Evolutionary conservation across 2,113 vertebrate genomes (phyloP).

Genomic region (Lutjanus erythropterus): DNA sequence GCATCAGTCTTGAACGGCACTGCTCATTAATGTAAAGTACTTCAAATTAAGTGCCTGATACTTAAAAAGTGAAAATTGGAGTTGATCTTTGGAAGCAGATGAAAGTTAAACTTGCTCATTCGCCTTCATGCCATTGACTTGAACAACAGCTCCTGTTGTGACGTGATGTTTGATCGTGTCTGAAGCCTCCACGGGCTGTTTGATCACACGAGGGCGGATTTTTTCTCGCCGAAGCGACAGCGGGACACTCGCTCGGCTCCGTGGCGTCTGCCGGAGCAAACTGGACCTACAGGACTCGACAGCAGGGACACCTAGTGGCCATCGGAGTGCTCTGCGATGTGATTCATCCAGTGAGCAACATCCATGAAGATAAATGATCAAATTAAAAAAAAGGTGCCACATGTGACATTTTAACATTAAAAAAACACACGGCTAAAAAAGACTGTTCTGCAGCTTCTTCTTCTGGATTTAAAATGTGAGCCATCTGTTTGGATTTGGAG

Average conservation of each 20-base stretch:
- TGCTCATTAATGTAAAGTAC: constrained; percentile 42
- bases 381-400: constrained; percentile 48
- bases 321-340: not conserved
- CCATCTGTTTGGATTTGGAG: not conserved
- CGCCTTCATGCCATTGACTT: constrained; percentile 49
- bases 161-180: constrained; percentile 3
- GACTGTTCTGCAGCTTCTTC: not conserved
- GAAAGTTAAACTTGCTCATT: constrained; percentile 25
- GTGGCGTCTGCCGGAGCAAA: constrained; percentile 11
- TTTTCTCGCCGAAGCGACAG: not conserved
- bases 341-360: constrained; percentile 8
- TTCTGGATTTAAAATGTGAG: not conserved
- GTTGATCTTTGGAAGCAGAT: constrained; percentile 16
- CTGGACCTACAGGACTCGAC: constrained; percentile 58
- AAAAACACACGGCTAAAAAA: not conserved
- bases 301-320: constrained; percentile 16
- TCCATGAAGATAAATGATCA: constrained; percentile 33
- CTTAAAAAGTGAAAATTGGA: constrained; percentile 24
- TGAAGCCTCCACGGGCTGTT: not conserved
- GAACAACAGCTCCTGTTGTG: constrained; percentile 44
- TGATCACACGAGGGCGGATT: not conserved
- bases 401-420: constrained; percentile 35
- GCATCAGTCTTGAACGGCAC: constrained; percentile 53
- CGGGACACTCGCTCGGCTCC: constrained; percentile 2
- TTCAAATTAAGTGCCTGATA: constrained; percentile 72